Conservation (phyloP, 2,797 vertebrate species). For the Microchirus variegatus region DNA sequence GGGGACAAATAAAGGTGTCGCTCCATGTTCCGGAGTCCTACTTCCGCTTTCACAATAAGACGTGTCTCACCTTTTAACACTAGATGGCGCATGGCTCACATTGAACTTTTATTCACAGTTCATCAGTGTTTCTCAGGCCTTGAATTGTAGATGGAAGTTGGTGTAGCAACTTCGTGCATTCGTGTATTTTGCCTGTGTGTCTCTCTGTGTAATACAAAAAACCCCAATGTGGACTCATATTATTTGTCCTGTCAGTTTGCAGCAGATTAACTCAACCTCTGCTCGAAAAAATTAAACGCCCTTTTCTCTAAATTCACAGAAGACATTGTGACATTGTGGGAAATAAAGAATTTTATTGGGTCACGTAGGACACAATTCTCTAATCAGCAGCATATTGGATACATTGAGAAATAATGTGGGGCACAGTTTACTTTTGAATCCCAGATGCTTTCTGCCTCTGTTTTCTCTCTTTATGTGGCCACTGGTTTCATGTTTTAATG, state of each 20-base stretch:
- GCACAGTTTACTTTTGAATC: constrained; percentile 5
- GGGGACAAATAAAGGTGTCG: too few species aligned
- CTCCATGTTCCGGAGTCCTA: neutral
- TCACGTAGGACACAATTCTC: neutral
- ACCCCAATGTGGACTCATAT: too few species aligned
- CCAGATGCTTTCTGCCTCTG: neutral
- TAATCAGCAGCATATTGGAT: neutral
- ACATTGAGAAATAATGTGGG: neutral
- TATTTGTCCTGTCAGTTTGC: too few species aligned
- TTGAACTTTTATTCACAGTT: neutral
- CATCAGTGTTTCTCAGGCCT: neutral
- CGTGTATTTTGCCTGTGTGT: too few species aligned
- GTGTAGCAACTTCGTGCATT: too few species aligned
- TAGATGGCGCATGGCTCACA: constrained; percentile 61
- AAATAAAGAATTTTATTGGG: neutral
- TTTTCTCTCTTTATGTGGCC: constrained; percentile 7
- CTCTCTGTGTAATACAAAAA: too few species aligned
- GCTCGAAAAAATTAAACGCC: too few species aligned
- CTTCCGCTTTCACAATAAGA: constrained; percentile 41
- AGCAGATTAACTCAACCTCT: too few species aligned
- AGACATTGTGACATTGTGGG: too few species aligned
- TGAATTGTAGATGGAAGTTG: neutral
- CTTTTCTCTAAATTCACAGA: too few species aligned
- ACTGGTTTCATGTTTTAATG: neutral
- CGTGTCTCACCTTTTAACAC: constrained; percentile 28